phyloP scores from a whole-genome alignment of 2,113 vertebrate species.

The Tupaia chinensis region DNA sequence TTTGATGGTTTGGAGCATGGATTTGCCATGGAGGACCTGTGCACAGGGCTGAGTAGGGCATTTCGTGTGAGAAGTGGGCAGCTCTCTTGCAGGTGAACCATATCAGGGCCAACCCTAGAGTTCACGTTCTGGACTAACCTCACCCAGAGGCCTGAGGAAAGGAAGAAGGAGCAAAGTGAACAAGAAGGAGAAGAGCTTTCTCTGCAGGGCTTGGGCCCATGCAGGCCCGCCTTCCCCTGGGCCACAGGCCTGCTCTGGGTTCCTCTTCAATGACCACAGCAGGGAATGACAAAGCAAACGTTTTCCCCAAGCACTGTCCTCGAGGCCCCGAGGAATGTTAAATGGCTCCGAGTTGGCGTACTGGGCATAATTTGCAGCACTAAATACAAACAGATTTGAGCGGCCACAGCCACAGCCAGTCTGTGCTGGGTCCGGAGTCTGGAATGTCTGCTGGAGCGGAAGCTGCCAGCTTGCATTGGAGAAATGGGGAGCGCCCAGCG shows the following conservation, averaged over 20 bases:
- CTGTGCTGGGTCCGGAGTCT: constrained; percentile 55
- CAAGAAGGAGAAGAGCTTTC: not conserved
- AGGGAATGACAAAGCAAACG: constrained; percentile 78
- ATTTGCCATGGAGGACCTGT: not conserved
- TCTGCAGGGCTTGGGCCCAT: not conserved
- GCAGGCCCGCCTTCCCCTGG: constrained; percentile 49
- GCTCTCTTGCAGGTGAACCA: not conserved
- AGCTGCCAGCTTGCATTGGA: constrained; percentile 1
- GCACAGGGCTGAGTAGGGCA: constrained; percentile 4
- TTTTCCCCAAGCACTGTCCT: constrained; percentile 82
- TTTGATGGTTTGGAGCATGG: constrained; percentile 3
- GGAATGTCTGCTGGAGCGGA: not conserved
- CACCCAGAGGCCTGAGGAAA: constrained; percentile 49
- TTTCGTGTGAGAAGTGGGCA: constrained; percentile 68
- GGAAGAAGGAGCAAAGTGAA: not conserved
- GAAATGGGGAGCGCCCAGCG: not conserved
- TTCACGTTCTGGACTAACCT: constrained; percentile 23
- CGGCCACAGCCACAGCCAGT: constrained; percentile 70
- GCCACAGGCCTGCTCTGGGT: constrained; percentile 61
- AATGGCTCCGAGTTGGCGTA: constrained; percentile 83
- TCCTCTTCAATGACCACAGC: constrained; percentile 69
- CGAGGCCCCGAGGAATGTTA: constrained; percentile 83
- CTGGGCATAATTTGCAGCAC: constrained; percentile 86
- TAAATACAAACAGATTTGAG: constrained; percentile 86
- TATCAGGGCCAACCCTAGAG: constrained; percentile 62